Evolutionary conservation across 2,113 vertebrate species (phyloP).

Genomic region (Poeciliopsis prolifica): DNA sequence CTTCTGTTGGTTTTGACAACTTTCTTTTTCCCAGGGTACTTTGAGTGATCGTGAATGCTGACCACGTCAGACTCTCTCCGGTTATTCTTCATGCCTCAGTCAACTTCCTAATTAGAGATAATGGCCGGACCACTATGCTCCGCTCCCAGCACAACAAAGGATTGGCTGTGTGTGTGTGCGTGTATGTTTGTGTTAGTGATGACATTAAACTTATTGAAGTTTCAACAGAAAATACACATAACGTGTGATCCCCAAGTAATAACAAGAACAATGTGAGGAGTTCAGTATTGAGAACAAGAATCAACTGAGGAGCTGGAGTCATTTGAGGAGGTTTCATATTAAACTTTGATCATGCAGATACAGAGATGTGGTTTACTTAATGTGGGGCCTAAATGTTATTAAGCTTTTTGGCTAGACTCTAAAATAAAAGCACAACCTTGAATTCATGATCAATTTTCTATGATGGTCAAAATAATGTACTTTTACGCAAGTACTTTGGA

Average conservation of each 20-base stretch:
- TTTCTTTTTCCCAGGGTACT: conserved; percentile 43
- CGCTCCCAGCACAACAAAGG: conserved; percentile 75
- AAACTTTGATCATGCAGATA: too few species aligned
- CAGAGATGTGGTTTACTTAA: not conserved
- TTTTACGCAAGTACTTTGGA: too few species aligned
- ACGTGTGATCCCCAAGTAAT: conserved; percentile 17
- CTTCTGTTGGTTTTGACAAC: conserved; percentile 38
- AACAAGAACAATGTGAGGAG: not conserved
- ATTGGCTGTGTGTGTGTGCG: conserved; percentile 28
- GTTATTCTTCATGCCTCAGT: conserved; percentile 86
- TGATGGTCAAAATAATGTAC: too few species aligned
- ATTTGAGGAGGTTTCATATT: not conserved
- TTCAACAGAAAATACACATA: conserved; percentile 40
- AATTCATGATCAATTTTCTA: too few species aligned
- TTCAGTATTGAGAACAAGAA: not conserved
- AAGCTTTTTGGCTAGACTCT: too few species aligned
- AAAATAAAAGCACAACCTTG: too few species aligned
- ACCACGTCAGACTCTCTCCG: conserved; percentile 82
- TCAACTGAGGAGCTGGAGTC: not conserved
- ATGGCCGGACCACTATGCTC: conserved; percentile 79
- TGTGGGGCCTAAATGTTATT: not conserved
- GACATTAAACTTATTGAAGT: conserved; percentile 60
- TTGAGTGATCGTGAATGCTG: conserved; percentile 36
- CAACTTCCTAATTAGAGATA: conserved; percentile 90
- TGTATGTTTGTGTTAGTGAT: conserved; percentile 59